Evolutionary conservation across 2,113 vertebrate genomes (phyloP).

Genomic region (Mus pahari): DNA sequence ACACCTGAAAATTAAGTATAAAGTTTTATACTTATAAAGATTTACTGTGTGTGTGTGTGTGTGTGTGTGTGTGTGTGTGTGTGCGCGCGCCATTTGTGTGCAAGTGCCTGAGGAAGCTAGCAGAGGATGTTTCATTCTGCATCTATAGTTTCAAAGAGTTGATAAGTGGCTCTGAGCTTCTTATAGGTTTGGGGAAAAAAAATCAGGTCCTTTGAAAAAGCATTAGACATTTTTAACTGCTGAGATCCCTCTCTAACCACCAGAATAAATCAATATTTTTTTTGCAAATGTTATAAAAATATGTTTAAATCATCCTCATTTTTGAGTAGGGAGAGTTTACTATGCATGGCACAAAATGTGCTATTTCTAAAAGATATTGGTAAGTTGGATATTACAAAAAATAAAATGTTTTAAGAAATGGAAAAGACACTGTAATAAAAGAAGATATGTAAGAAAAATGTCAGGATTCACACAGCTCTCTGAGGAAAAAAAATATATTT

Average conservation of each 20-base stretch:
- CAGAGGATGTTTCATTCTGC: background rate
- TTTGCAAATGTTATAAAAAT: slow-evolving; percentile 21
- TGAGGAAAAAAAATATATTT: background rate
- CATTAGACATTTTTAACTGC: background rate
- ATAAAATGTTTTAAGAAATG: background rate
- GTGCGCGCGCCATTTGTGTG: background rate
- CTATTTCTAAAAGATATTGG: background rate
- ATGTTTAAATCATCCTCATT: slow-evolving; percentile 7
- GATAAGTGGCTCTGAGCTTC: background rate
- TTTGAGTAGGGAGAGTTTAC: background rate
- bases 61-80: background rate
- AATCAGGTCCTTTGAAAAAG: background rate
- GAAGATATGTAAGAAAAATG: background rate
- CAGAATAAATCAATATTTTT: background rate
- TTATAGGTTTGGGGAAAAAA: background rate
- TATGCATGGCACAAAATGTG: background rate
- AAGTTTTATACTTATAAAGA: background rate
- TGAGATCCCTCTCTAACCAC: background rate
- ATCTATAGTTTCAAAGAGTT: background rate
- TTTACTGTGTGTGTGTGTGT: background rate
- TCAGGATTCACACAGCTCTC: background rate
- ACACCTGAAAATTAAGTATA: slow-evolving; percentile 7
- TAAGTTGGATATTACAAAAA: background rate
- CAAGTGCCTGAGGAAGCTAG: background rate
- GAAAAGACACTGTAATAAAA: background rate